These are phyloP conservation scores for Cyanistes caeruleus DNA, from an alignment of 2,113 vertebrate genomes.

Conservation along the genomic window DNA sequence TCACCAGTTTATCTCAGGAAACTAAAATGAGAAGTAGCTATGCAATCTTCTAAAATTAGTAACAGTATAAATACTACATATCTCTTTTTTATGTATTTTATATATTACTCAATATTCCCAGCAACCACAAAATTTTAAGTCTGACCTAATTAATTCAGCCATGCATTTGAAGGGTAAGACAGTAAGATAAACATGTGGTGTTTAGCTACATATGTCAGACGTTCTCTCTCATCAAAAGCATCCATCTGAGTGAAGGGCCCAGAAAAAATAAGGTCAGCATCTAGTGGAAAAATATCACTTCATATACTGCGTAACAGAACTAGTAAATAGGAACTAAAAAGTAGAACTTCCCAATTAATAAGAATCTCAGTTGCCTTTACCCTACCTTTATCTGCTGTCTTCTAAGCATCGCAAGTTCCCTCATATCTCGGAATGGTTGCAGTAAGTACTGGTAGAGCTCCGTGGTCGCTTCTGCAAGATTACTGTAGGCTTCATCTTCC, in stretches of 20 bases:
- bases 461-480: conserved; percentile 90
- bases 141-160: not conserved
- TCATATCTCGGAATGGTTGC: conserved; percentile 97
- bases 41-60: not conserved
- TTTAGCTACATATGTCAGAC: not conserved
- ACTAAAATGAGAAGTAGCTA: not conserved
- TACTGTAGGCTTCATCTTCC: conserved; percentile 90
- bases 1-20: not conserved
- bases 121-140: not conserved
- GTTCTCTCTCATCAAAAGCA: not conserved
- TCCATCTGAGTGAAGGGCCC: not conserved
- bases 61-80: not conserved
- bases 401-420: conserved; percentile 93
- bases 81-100: not conserved
- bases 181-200: not conserved
- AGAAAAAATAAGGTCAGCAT: not conserved
- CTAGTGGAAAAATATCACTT: not conserved
- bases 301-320: not conserved
- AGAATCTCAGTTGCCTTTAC: not conserved
- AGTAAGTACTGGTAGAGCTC: conserved; percentile 96
- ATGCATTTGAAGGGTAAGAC: not conserved
- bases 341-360: not conserved
- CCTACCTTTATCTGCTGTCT: conserved; percentile 97
- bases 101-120: not conserved
- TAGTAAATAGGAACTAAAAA: not conserved